Percentiles rank a stretch among this genome's conserved stretches.
These are phyloP conservation scores for Ichneumoninae sp. DNA, from an alignment of 2,888 invertebrate species.

Conservation along the genomic window DNA sequence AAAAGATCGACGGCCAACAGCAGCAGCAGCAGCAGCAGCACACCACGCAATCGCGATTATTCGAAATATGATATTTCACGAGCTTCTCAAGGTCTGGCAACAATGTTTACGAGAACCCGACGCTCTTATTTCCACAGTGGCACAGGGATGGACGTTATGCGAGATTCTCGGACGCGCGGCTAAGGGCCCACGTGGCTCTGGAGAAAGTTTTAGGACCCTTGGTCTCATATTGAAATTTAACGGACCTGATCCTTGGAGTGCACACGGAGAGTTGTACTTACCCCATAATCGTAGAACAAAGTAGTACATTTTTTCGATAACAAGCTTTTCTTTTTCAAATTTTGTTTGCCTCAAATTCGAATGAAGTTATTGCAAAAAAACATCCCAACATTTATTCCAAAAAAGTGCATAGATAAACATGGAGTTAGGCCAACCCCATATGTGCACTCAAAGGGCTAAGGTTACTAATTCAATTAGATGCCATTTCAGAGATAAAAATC, in stretches of 20 bases:
- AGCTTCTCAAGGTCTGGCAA: slow-evolving; percentile 72
- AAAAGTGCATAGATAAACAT: background rate
- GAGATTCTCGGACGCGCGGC: slow-evolving; percentile 21
- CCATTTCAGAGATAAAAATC: background rate
- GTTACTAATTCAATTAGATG: background rate
- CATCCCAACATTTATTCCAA: too few species aligned
- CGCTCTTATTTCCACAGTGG: background rate
- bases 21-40: background rate
- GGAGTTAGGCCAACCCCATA: background rate
- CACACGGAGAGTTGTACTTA: too few species aligned
- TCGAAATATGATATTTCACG: slow-evolving; percentile 64
- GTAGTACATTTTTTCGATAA: background rate
- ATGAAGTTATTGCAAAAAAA: too few species aligned
- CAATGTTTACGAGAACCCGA: slow-evolving; percentile 70
- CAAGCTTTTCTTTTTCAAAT: background rate
- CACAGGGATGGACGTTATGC: slow-evolving; percentile 5
- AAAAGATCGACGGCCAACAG: slow-evolving; percentile 37
- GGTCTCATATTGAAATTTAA: slow-evolving; percentile 12
- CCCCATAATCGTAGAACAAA: too few species aligned
- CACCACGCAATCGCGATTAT: slow-evolving; percentile 54
- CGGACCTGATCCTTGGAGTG: background rate
- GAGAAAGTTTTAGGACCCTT: background rate
- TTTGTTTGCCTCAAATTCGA: background rate
- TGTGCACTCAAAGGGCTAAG: background rate
- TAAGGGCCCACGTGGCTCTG: slow-evolving; percentile 14